Percentiles rank a stretch among this genome's conserved stretches.
phyloP scores from a whole-genome alignment of 2,888 invertebrate species.

The Diaphora mendica region DNA sequence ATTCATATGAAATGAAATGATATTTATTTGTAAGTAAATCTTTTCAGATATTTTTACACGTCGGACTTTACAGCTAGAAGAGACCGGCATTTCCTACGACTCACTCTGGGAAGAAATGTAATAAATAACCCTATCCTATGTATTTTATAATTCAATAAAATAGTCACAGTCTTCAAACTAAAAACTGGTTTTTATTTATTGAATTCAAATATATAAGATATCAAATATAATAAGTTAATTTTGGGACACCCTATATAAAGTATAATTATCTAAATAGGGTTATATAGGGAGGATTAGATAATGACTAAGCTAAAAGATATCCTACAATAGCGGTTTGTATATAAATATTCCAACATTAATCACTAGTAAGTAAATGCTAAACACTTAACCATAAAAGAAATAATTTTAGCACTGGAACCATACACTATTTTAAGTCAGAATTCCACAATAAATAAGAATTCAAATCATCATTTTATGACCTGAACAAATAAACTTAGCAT shows the following conservation, averaged over 20 bases:
- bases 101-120: too few species aligned
- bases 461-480: not conserved
- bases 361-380: slow-evolving; percentile 2
- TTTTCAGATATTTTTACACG: too few species aligned
- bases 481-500: not conserved
- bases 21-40: too few species aligned
- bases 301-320: not conserved
- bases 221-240: too few species aligned
- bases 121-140: too few species aligned
- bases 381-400: not conserved
- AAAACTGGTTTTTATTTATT: too few species aligned
- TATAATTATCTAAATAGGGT: not conserved
- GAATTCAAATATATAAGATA: too few species aligned
- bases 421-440: not conserved
- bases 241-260: not conserved
- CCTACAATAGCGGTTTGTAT: not conserved
- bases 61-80: too few species aligned
- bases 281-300: not conserved
- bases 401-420: slow-evolving; percentile 1
- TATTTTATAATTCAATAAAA: too few species aligned
- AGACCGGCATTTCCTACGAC: too few species aligned
- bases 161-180: too few species aligned
- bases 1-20: too few species aligned
- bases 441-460: not conserved
- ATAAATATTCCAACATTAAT: not conserved